Conservation (phyloP, 1,140 invertebrate genomes). For the Globodera ellingtonae region DNA sequence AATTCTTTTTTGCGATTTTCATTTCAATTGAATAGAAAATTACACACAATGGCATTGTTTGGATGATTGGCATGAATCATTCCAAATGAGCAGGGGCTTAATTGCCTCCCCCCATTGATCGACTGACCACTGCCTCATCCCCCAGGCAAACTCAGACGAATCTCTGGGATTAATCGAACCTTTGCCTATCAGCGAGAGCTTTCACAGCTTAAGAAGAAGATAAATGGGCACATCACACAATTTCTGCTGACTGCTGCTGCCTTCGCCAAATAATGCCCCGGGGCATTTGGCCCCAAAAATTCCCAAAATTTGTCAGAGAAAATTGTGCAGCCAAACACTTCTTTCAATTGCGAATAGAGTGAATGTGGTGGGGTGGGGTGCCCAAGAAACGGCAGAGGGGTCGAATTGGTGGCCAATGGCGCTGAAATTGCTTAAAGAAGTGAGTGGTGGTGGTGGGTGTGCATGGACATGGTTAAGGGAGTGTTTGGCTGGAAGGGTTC, state of each 20-base stretch:
- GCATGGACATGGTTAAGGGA: too few species aligned
- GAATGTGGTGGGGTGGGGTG: neutral
- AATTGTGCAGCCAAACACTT: neutral
- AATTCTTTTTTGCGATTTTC: too few species aligned
- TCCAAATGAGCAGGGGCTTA: too few species aligned
- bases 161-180: neutral
- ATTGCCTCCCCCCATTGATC: too few species aligned
- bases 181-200: neutral
- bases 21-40: too few species aligned
- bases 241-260: neutral
- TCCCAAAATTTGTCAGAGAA: slow-evolving; percentile 1
- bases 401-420: neutral
- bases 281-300: slow-evolving; percentile 6
- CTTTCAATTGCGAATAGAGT: slow-evolving; percentile 1
- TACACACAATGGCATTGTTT: too few species aligned
- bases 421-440: too few species aligned
- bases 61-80: too few species aligned
- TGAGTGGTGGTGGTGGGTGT: too few species aligned
- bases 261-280: neutral
- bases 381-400: too few species aligned
- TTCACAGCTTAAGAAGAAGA: neutral
- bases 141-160: neutral
- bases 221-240: neutral
- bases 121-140: neutral
- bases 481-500: too few species aligned